Base-by-base conservation (phyloP, 2,888 invertebrate genomes). In the Heliconius aoede region DNA sequence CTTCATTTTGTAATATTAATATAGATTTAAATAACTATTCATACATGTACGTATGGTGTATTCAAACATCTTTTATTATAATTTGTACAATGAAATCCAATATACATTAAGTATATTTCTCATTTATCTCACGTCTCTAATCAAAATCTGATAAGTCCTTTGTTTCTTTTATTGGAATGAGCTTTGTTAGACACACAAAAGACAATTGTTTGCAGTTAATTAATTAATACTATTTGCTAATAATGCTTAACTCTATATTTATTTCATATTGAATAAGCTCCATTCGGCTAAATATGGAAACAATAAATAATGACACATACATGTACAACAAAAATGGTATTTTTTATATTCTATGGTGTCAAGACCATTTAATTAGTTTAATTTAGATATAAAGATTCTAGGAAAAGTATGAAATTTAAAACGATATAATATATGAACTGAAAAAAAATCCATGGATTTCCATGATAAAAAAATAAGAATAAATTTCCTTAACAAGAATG, bases 101-200 rank as follows among this genome's bases (percentile, higher is more conserved):
- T 73, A 58, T 36, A 60, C 36, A 61, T 60, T 24, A 72, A 72
- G 60, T 36, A 72, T 40, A 72, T 60, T 72, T 60, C 72, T 40
- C 71, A 77, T 74, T 55, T 71, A 72, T 74, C 71, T 74, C 71
- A 72, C 71, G 74, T 77, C 64, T 72, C 71, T 72, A 74, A 77
- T 77, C 71, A 74, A 65, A 76, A 74, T 28, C 69, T 55, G 74
- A 71, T 77, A 73, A 32, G 24, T 69, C 73, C 71, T 71, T 71
- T 76, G 71, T 76, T n/a, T 72, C 71, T 76, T 61, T 76, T 76
- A 72, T 58, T 61, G 72, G 61, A 60, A 67, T 40, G 21, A 64
- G 64, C 64, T 72, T 76, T 72, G 75, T 72, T 71, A 60, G n/a
- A 74, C 55, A 74, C 40, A 67, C 69, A 69, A 73, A 74, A 67